These are phyloP conservation scores for Pelobates cultripes DNA, from an alignment of 2,797 vertebrate species.

Conservation along the genomic window DNA sequence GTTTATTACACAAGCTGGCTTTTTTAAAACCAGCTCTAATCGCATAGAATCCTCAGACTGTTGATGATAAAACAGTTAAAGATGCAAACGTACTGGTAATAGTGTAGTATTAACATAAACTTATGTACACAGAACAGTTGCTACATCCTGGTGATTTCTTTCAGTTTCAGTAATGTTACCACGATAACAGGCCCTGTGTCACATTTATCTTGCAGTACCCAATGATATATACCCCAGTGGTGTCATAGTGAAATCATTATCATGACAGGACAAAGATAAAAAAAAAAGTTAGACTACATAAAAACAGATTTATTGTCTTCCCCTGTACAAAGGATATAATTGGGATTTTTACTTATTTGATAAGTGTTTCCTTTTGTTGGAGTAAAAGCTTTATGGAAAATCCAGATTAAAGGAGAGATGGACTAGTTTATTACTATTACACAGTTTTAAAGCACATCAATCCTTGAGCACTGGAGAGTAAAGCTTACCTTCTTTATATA, in stretches of 20 bases:
- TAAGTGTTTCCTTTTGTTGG: background rate
- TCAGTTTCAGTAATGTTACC: conserved; percentile 7
- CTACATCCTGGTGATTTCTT: background rate
- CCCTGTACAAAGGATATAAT: background rate
- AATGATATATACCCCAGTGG: conserved; percentile 1
- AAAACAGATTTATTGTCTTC: conserved; percentile 25
- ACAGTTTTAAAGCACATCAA: background rate
- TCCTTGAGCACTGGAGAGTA: background rate
- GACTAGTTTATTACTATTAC: background rate
- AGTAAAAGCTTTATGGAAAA: background rate
- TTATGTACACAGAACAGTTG: background rate
- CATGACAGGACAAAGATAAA: conserved; percentile 1
- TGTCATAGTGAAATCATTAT: conserved; percentile 30
- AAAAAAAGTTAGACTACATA: conserved; percentile 26
- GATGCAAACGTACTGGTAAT: background rate
- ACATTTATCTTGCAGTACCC: conserved; percentile 12
- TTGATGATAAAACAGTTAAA: background rate
- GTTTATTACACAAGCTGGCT: too few species aligned
- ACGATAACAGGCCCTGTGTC: conserved; percentile 1
- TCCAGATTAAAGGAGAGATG: background rate
- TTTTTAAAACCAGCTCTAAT: too few species aligned
- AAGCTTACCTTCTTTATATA: background rate
- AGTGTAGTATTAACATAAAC: background rate
- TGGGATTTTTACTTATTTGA: background rate
- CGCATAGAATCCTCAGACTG: too few species aligned